A percentile compares a stretch with the other conserved stretches of the same genome.
Conservation (phyloP, 2,797 vertebrate species). For the Acridotheres tristis region DNA sequence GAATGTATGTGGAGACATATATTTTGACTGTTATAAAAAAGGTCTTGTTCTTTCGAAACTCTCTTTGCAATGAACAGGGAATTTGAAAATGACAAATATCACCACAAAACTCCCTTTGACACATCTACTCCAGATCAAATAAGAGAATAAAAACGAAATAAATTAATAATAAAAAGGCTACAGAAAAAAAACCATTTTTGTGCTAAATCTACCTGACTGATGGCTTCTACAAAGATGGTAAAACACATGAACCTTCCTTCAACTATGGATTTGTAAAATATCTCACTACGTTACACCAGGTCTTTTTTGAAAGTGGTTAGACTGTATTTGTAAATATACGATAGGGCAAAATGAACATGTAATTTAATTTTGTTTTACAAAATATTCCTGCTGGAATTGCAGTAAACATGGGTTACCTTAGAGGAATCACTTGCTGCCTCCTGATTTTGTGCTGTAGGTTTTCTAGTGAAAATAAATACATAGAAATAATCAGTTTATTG, state of each 20-base stretch:
- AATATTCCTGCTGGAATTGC: neutral
- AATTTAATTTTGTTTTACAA: neutral
- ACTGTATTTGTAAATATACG: neutral
- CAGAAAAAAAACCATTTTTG: neutral
- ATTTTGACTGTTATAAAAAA: neutral
- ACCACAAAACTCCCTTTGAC: neutral
- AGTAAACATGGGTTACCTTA: slow-evolving; percentile 67
- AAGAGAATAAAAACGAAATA: neutral
- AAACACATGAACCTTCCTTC: neutral
- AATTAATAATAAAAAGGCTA: neutral
- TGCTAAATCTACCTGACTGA: neutral
- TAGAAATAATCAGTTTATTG: neutral
- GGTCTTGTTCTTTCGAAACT: neutral
- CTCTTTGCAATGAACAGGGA: neutral
- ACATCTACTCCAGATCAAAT: neutral
- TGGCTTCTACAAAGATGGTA: neutral
- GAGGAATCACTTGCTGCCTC: neutral
- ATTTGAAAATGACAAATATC: neutral
- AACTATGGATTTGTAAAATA: neutral
- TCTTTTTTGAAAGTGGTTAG: neutral
- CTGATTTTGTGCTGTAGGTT: slow-evolving; percentile 34
- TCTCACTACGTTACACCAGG: neutral
- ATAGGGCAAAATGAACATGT: neutral
- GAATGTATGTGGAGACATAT: neutral
- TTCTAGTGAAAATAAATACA: slow-evolving; percentile 36